Conservation (phyloP, 2,797 vertebrate genomes). For the Serranus cabrilla region DNA sequence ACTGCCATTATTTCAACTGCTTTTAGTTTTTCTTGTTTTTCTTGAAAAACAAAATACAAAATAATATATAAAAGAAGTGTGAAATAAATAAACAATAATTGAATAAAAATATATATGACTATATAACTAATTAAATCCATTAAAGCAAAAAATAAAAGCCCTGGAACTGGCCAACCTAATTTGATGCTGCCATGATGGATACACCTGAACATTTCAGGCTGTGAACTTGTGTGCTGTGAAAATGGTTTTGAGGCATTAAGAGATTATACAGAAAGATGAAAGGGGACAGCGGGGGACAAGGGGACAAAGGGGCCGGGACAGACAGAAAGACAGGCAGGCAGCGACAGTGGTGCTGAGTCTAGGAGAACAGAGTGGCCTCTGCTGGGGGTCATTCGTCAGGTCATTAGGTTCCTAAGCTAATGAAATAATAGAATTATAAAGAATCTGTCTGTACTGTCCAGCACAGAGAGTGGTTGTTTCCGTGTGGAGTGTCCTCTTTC, state of each 20-base stretch:
- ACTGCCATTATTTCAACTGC: too few relatives aligned
- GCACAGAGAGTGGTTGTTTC: constrained; percentile 65
- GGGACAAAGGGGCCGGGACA: constrained; percentile 19
- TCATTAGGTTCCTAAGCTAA: constrained; percentile 71
- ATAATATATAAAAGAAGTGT: too few relatives aligned
- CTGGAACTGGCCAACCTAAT: not conserved
- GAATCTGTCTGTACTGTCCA: constrained; percentile 63
- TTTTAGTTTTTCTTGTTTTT: too few relatives aligned
- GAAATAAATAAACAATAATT: too few relatives aligned
- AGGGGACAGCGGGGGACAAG: constrained; percentile 6
- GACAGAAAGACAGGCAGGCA: constrained; percentile 27
- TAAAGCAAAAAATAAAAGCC: too few relatives aligned
- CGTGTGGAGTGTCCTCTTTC: constrained; percentile 51
- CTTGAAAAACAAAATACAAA: too few relatives aligned
- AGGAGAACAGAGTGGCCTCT: constrained; percentile 47
- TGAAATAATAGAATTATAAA: constrained; percentile 76
- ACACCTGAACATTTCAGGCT: constrained; percentile 10
- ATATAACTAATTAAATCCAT: too few relatives aligned
- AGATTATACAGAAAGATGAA: constrained; percentile 10
- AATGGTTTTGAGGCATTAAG: constrained; percentile 10
- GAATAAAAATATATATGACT: too few relatives aligned
- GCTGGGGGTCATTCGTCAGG: constrained; percentile 59
- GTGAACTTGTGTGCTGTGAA: constrained; percentile 4
- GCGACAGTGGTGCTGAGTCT: constrained; percentile 15
- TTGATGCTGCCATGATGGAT: constrained; percentile 6